A percentile compares a stretch with the other conserved stretches of the same genome.
These are phyloP conservation scores for Clarias magur DNA, from an alignment of 2,113 vertebrate genomes.

Conservation along the genomic window DNA sequence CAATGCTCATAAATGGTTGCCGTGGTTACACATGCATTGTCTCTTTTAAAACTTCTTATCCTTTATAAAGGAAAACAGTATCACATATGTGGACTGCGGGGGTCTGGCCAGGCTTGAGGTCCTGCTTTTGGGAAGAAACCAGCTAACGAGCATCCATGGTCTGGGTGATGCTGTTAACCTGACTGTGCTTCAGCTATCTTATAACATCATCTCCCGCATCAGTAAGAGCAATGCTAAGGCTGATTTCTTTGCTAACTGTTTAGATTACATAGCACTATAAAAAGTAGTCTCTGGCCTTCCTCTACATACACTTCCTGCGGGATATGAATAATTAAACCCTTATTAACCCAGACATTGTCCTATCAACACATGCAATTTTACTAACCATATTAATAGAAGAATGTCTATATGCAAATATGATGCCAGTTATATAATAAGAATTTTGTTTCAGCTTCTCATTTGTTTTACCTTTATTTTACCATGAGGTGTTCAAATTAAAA, in stretches of 20 bases:
- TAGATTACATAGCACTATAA: neutral
- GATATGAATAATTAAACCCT: neutral
- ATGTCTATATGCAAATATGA: neutral
- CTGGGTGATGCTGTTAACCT: constrained; percentile 81
- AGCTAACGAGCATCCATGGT: constrained; percentile 83
- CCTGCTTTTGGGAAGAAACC: constrained; percentile 82
- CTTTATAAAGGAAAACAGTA: constrained; percentile 81
- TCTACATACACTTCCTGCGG: neutral
- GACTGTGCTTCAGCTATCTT: constrained; percentile 82
- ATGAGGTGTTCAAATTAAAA: neutral
- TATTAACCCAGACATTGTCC: neutral
- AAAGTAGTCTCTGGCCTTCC: neutral
- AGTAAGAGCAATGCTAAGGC: constrained; percentile 74
- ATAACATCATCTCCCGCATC: constrained; percentile 87
- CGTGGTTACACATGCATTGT: neutral
- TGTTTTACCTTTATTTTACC: neutral
- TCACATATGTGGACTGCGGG: constrained; percentile 81
- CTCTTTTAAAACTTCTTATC: neutral
- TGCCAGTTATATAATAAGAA: neutral
- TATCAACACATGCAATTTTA: neutral
- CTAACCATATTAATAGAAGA: neutral
- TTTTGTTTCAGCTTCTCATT: neutral
- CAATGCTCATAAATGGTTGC: neutral
- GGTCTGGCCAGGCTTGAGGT: constrained; percentile 79
- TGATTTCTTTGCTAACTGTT: neutral